These are phyloP conservation scores for Syrmaticus mikado DNA, from an alignment of 2,113 vertebrate species.

Conservation along the genomic window DNA sequence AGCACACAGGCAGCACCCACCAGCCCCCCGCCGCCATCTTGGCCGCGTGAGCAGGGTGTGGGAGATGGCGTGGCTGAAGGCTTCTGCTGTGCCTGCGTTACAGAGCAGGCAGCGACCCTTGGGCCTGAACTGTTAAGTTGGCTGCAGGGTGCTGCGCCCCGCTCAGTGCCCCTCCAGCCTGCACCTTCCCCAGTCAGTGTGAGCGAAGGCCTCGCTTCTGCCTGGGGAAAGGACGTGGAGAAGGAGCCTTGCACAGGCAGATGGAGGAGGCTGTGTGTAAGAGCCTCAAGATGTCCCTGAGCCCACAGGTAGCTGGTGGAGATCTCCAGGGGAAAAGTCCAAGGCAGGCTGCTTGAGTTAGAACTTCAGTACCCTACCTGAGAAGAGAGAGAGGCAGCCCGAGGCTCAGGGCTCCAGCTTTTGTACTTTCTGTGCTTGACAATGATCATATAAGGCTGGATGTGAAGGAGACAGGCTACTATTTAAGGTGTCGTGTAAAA, in stretches of 20 bases:
- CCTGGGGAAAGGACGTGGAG: neutral
- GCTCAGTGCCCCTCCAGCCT: neutral
- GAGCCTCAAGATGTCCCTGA: neutral
- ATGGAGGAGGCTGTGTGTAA: neutral
- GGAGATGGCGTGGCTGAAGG: no score
- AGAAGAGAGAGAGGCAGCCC: neutral
- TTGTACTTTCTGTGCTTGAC: neutral
- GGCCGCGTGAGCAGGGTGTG: no score
- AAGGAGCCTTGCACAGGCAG: neutral
- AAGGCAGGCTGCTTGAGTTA: neutral
- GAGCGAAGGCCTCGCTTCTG: neutral
- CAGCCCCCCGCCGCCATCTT: no score
- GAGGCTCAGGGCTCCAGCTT: neutral
- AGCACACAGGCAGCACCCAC: no score
- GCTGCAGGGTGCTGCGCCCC: neutral
- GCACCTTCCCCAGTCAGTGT: neutral
- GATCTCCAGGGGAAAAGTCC: neutral
- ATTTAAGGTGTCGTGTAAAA: neutral
- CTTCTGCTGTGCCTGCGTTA: accelerated
- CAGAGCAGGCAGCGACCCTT: neutral
- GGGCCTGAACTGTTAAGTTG: neutral
- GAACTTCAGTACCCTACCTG: neutral
- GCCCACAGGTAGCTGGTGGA: neutral
- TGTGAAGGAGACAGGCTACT: neutral
- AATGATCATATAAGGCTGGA: neutral